phyloP scores from a whole-genome alignment of 2,888 invertebrate species.

The Piscicola geometra region DNA sequence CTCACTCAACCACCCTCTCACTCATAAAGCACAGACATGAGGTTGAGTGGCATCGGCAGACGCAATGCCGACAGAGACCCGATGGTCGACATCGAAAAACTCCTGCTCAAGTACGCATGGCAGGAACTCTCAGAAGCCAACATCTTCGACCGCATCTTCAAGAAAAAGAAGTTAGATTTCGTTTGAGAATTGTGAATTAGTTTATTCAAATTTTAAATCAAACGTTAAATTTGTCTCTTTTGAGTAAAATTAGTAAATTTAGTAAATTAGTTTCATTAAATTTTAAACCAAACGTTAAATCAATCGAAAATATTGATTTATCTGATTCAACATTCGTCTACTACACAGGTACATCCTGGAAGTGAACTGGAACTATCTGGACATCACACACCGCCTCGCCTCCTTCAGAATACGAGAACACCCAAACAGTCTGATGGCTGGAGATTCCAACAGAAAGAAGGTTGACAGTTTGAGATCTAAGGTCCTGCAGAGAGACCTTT shows the following conservation, averaged over 20 bases:
- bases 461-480: conserved; percentile 8
- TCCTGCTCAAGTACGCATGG: conserved; percentile 36
- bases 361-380: conserved; percentile 37
- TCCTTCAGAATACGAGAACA: conserved; percentile 27
- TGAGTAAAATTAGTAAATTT: too few relatives aligned
- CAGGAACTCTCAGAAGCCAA: conserved; percentile 27
- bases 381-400: conserved; percentile 28
- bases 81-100: conserved; percentile 35
- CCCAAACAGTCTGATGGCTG: background rate
- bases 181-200: too few relatives aligned
- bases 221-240: too few relatives aligned
- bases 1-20: background rate
- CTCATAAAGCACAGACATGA: too few relatives aligned
- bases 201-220: too few relatives aligned
- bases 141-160: conserved; percentile 27
- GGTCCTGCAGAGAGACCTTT: conserved; percentile 35
- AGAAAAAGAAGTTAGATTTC: conserved; percentile 30
- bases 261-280: too few relatives aligned
- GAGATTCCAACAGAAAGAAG: background rate
- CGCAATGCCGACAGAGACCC: conserved; percentile 26
- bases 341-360: conserved; percentile 28
- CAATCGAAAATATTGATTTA: too few relatives aligned
- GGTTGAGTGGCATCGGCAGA: conserved; percentile 28
- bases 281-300: too few relatives aligned
- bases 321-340: too few relatives aligned